A percentile compares a stretch with the other conserved stretches of the same genome.
Evolutionary conservation across 2,113 vertebrate genomes (phyloP).

Genomic region (Ammospiza caudacuta): DNA sequence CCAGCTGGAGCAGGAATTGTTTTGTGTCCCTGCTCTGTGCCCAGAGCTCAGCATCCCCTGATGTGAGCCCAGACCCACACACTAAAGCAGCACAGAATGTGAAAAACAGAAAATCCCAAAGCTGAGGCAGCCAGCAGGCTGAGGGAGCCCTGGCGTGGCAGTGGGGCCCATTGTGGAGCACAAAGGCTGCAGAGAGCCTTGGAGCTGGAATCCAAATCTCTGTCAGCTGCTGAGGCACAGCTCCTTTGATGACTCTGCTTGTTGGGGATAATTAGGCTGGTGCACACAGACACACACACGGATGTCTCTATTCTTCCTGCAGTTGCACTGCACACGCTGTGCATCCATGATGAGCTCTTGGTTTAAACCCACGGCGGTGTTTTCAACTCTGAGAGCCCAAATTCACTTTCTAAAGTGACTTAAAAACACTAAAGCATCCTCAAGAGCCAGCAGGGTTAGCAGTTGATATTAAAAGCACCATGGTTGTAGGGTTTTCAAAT

Average conservation of each 20-base stretch:
- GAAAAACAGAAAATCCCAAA: background rate
- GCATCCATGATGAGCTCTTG: constrained; percentile 17
- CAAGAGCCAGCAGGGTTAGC: background rate
- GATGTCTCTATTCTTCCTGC: constrained; percentile 56
- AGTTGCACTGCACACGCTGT: background rate
- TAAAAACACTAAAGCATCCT: background rate
- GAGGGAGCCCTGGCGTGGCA: background rate
- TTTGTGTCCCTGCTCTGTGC: no score
- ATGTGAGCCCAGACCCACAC: background rate
- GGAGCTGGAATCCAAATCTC: constrained; percentile 43
- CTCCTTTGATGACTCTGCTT: constrained; percentile 66
- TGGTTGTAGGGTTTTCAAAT: no score
- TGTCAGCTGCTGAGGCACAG: constrained; percentile 54
- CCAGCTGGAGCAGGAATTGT: no score
- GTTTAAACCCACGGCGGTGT: background rate
- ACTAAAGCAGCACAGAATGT: background rate
- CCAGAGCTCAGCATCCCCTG: background rate
- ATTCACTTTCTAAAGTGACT: background rate
- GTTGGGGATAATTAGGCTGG: constrained; percentile 67
- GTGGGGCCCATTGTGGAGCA: background rate
- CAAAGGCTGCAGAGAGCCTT: constrained; percentile 36
- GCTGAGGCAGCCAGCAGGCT: background rate
- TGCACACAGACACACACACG: constrained; percentile 58
- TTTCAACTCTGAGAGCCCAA: background rate
- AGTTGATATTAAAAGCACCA: background rate